phyloP scores from a whole-genome alignment of 53 echinoderm and acorn worm species.

The Crossaster papposus region DNA sequence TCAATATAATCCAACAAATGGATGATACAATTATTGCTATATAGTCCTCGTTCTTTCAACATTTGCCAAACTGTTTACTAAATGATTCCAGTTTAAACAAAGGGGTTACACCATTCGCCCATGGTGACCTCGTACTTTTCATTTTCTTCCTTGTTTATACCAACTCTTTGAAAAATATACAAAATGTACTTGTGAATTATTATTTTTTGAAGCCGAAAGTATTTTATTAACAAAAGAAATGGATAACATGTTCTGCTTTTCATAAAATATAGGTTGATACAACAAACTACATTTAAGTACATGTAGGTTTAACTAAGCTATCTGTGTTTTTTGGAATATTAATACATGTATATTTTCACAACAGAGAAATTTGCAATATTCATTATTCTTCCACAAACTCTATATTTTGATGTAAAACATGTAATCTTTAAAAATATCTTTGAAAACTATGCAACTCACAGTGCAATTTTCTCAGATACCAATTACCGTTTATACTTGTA shows the following conservation, averaged over 20 bases:
- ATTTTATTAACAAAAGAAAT: no score
- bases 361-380: not conserved
- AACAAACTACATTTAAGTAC: not conserved
- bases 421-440: not conserved
- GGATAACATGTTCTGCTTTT: not conserved
- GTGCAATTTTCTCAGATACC: not conserved
- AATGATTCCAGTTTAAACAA: no score
- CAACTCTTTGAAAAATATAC: not conserved
- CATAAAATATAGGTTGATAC: conserved; percentile 1
- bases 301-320: not conserved
- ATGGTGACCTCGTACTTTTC: no score
- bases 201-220: not conserved
- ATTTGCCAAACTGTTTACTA: no score
- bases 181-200: not conserved
- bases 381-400: not conserved
- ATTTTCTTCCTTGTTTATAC: no score
- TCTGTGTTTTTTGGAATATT: not conserved
- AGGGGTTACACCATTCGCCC: no score
- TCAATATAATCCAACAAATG: no score
- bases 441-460: conserved; percentile 9
- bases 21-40: no score
- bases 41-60: no score
- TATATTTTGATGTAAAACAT: not conserved
- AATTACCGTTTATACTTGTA: not conserved
- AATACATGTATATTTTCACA: not conserved